These are phyloP conservation scores for Zaprionus ghesquierei DNA, from an alignment of 1,140 invertebrate genomes.

Conservation along the genomic window DNA sequence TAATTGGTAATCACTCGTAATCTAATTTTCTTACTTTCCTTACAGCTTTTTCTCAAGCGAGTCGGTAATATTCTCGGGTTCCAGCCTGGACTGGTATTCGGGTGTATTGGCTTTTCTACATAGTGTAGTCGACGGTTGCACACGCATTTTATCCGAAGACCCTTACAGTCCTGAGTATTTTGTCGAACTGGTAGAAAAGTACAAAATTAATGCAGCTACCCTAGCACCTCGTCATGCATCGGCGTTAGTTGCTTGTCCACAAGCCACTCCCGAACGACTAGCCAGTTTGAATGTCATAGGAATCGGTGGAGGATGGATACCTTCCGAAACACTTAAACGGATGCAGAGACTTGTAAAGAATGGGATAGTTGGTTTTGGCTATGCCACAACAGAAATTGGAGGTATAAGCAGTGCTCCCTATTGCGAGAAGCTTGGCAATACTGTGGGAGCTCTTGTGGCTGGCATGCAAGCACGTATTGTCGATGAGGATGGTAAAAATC, in stretches of 20 bases:
- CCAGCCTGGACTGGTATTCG: conserved; percentile 44
- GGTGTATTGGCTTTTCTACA: conserved; percentile 20
- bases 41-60: neutral
- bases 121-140: conserved; percentile 12
- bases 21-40: neutral
- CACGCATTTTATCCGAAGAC: conserved; percentile 27
- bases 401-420: conserved; percentile 9
- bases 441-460: conserved; percentile 31
- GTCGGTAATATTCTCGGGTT: neutral
- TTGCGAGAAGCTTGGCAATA: neutral
- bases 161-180: conserved; percentile 21
- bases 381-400: conserved; percentile 33
- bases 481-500: conserved; percentile 32
- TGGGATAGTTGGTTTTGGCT: conserved; percentile 2
- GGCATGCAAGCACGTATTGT: conserved; percentile 66
- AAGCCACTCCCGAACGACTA: conserved; percentile 5
- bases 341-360: conserved; percentile 3
- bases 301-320: neutral
- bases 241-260: neutral
- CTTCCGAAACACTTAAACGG: neutral
- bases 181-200: conserved; percentile 26
- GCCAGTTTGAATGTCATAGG: neutral
- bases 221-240: conserved; percentile 16
- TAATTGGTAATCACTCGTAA: rapidly evolving
- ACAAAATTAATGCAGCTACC: conserved; percentile 11